Conservation (phyloP, 2,888 invertebrate species). For the Thereva unica region DNA sequence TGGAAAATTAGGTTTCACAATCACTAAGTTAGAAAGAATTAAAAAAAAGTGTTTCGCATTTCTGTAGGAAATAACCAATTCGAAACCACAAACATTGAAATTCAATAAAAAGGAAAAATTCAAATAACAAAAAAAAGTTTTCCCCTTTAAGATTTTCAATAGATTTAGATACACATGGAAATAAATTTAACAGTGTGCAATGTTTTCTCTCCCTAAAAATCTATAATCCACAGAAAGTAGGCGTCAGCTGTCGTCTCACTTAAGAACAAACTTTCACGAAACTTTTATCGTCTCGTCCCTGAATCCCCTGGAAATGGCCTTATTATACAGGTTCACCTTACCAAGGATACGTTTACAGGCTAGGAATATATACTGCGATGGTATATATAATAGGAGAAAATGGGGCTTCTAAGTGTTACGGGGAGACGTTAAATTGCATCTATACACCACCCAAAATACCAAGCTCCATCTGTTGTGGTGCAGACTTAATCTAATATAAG, state of each 20-base stretch:
- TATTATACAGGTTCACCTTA: constrained; percentile 34
- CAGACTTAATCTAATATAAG: constrained; percentile 32
- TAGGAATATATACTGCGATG: constrained; percentile 11
- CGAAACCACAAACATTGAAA: too few relatives aligned
- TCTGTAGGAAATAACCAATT: too few relatives aligned
- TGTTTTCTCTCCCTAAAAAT: constrained; percentile 32
- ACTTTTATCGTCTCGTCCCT: constrained; percentile 32
- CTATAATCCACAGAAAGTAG: constrained; percentile 41
- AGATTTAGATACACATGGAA: constrained; percentile 8
- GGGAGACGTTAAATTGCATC: constrained; percentile 39
- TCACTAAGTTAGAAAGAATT: too few relatives aligned
- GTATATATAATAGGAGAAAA: constrained; percentile 28
- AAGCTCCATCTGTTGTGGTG: constrained; percentile 23
- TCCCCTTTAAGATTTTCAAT: too few relatives aligned
- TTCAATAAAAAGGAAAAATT: too few relatives aligned
- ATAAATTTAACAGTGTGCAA: constrained; percentile 16
- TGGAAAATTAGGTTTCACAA: too few relatives aligned
- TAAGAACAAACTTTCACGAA: constrained; percentile 39
- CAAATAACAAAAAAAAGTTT: too few relatives aligned
- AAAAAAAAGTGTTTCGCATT: too few relatives aligned
- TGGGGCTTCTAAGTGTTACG: constrained; percentile 33
- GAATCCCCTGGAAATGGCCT: constrained; percentile 33
- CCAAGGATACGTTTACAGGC: constrained; percentile 29
- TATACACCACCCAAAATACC: constrained; percentile 14
- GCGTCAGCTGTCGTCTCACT: constrained; percentile 42